Evolutionary conservation across 2,113 vertebrate genomes (phyloP), one percentile per base, ranked within the genome.

Genomic region (Cepphus grylle): DNA sequence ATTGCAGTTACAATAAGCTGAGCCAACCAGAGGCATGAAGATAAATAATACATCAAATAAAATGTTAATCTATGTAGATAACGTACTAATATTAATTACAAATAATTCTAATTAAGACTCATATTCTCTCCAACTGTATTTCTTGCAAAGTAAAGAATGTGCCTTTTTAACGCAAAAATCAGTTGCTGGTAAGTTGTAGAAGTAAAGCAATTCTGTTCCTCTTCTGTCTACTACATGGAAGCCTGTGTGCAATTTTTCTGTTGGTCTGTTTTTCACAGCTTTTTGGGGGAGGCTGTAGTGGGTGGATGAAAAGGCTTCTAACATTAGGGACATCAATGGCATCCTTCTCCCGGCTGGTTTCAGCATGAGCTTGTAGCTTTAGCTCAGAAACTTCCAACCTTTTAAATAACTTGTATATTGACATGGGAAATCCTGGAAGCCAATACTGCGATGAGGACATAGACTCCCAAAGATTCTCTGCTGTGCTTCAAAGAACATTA

Each of bases 11-110:
- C 70, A 92, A 83, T 93, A 78, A 93, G 29, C 78, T 65, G 47
- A 93, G 71, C n/a, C 74, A 95, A 47, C 61, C 38, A 92, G 83
- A 72, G 62, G 32, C 56, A 76, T 43, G 47, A 90, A 87, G 66
- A 94, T 83, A 87, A 95, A 93, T 93, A 95, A 94, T 87, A 29
- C 49, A 73, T 94, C 30, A 80, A 93, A 93, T 81, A 81, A 92
- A 77, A 85, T 86, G 47, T 52, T 96, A 90, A 93, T 95, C 14
- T 79, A 84, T 94, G 86, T 76, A 84, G 80, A 81, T 93, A 93
- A 65, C 49, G 5, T 42, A 62, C 56, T 79, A 52, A 81, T 83
- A 74, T 77, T 95, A 96, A 95, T 92, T 94, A 63, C 58, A 92
- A 91, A 88, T 94, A 49, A 90, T 92, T 92, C 67, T 86, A 92